Evolutionary conservation across 2,888 invertebrate species (phyloP).

Genomic region (Xanthorhoe designata): DNA sequence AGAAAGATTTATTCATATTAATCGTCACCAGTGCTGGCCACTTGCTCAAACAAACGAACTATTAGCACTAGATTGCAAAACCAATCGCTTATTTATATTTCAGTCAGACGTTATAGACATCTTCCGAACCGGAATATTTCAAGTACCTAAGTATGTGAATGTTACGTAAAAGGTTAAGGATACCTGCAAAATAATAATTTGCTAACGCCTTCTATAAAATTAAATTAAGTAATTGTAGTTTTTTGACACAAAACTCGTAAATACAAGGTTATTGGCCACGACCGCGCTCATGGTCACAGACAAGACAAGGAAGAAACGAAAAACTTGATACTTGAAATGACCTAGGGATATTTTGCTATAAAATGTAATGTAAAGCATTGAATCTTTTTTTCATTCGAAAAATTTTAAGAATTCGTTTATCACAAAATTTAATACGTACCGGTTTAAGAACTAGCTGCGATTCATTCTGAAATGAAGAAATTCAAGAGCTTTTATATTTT

Average conservation of each 20-base stretch:
- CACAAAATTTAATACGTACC: too few relatives aligned
- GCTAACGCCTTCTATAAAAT: background rate
- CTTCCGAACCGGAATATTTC: background rate
- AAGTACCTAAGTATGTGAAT: background rate
- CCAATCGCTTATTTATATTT: too few relatives aligned
- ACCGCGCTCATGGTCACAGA: conserved; percentile 27
- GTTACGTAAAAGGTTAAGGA: background rate
- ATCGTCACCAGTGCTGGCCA: too few relatives aligned
- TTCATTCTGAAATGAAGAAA: too few relatives aligned
- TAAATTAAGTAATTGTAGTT: background rate
- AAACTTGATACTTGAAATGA: conserved; percentile 7
- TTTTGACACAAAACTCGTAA: background rate
- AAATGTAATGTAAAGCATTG: background rate
- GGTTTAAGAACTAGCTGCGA: too few relatives aligned
- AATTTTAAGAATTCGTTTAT: too few relatives aligned
- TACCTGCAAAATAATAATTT: background rate
- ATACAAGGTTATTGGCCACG: conserved; percentile 13
- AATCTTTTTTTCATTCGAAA: background rate
- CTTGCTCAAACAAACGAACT: too few relatives aligned
- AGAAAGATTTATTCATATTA: too few relatives aligned
- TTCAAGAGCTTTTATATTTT: too few relatives aligned
- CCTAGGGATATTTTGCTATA: background rate
- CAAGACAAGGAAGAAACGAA: conserved; percentile 31
- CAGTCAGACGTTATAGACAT: background rate
- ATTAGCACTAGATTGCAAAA: too few relatives aligned